Conservation (phyloP, 2,797 vertebrate species). For the Leptodactylus fallax region DNA sequence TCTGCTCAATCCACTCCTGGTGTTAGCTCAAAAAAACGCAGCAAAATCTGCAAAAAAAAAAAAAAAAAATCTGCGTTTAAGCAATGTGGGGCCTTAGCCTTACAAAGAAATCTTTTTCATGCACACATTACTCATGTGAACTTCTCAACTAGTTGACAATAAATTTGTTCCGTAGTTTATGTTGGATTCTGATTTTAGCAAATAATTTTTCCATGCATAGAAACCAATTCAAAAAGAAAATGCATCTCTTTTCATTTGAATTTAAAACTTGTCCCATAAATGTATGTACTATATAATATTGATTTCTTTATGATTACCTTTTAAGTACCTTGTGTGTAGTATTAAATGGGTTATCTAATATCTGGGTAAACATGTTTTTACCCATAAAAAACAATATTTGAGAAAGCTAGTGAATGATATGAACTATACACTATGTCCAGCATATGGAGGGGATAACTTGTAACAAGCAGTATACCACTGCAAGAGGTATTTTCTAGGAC, state of each 20-base stretch:
- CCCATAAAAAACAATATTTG: not conserved
- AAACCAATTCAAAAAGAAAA: slow-evolving; percentile 24
- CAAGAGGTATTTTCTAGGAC: too few relatives aligned
- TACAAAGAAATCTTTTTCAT: too few relatives aligned
- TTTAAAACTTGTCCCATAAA: not conserved
- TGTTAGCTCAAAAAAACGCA: too few relatives aligned
- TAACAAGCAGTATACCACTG: too few relatives aligned
- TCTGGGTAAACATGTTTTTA: not conserved
- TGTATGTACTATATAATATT: not conserved
- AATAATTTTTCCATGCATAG: slow-evolving; percentile 9
- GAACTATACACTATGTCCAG: too few relatives aligned
- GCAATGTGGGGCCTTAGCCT: too few relatives aligned
- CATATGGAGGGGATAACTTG: too few relatives aligned
- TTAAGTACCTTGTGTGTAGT: not conserved
- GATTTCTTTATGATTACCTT: not conserved
- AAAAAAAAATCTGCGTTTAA: too few relatives aligned
- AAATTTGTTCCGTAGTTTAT: slow-evolving; percentile 30
- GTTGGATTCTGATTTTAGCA: slow-evolving; percentile 7
- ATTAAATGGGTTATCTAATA: not conserved
- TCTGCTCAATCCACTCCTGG: too few relatives aligned
- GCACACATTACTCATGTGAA: slow-evolving; percentile 9
- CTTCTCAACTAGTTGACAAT: slow-evolving; percentile 16
- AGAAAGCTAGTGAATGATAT: not conserved
- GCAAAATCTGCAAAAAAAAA: too few relatives aligned
- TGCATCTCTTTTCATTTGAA: not conserved